phyloP scores from a whole-genome alignment of 2,888 invertebrate genomes.

The Leucoma salicis region DNA sequence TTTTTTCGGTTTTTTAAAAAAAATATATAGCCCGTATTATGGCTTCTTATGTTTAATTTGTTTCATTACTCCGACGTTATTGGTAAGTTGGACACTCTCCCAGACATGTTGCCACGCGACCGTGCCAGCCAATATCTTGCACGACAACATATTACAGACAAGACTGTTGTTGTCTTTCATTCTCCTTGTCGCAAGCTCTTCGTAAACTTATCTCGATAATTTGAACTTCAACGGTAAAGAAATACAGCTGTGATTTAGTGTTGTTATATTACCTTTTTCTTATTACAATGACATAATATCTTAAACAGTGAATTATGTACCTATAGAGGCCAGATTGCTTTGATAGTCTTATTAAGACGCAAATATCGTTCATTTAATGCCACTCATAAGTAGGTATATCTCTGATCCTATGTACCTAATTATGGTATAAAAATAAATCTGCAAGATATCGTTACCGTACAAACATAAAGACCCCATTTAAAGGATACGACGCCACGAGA shows the following conservation, averaged over 20 bases:
- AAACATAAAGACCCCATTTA: slow-evolving; percentile 73
- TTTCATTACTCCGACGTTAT: slow-evolving; percentile 72
- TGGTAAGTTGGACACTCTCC: slow-evolving; percentile 69
- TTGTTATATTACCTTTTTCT: too few relatives aligned
- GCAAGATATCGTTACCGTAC: slow-evolving; percentile 27
- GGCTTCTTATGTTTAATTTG: slow-evolving; percentile 54
- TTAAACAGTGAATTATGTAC: too few relatives aligned
- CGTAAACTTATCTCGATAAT: slow-evolving; percentile 44
- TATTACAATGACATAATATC: too few relatives aligned
- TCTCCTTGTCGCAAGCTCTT: slow-evolving; percentile 53
- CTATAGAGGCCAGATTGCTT: too few relatives aligned
- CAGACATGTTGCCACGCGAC: slow-evolving; percentile 42
- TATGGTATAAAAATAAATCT: not conserved
- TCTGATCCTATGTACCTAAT: too few relatives aligned
- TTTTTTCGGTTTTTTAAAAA: too few relatives aligned
- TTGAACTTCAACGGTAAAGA: slow-evolving; percentile 13
- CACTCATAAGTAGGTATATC: too few relatives aligned
- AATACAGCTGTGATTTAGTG: not conserved
- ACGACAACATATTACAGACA: slow-evolving; percentile 72
- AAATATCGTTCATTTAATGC: too few relatives aligned
- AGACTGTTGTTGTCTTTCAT: slow-evolving; percentile 61
- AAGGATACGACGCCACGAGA: slow-evolving; percentile 46
- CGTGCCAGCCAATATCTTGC: slow-evolving; percentile 71
- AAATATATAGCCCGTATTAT: too few relatives aligned
- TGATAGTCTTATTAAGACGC: too few relatives aligned